phyloP scores from a whole-genome alignment of 2,797 vertebrate species.

The Fratercula arctica region DNA sequence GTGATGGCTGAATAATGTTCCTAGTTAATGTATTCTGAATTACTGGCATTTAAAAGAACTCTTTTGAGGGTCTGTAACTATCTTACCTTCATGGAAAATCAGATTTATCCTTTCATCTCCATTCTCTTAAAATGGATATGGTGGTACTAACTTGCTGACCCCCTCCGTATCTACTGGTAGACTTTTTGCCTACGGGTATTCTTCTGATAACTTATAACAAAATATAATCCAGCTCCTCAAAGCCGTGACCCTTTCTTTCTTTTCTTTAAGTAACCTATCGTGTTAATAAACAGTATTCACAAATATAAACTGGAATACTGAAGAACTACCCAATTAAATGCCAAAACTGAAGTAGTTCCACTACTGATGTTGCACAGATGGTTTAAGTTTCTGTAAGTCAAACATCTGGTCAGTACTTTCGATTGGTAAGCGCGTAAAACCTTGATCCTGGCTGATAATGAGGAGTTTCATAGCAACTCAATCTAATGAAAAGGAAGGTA shows the following conservation, averaged over 20 bases:
- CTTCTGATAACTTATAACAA: conserved; percentile 33
- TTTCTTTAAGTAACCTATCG: conserved; percentile 43
- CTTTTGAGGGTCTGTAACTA: background rate
- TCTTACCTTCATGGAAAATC: background rate
- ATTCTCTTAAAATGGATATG: background rate
- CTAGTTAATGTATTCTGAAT: background rate
- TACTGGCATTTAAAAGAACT: background rate
- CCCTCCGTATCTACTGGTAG: background rate
- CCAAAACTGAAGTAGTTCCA: background rate
- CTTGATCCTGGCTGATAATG: conserved; percentile 27
- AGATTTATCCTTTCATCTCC: background rate
- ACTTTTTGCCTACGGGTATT: conserved; percentile 7
- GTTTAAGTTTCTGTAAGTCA: conserved; percentile 54
- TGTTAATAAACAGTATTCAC: conserved; percentile 59
- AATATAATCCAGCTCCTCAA: background rate
- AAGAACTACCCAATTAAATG: conserved; percentile 64
- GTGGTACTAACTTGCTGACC: background rate
- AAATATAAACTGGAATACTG: conserved; percentile 61
- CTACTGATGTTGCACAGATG: conserved; percentile 51
- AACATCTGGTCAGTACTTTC: conserved; percentile 45
- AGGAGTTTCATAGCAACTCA: conserved; percentile 25
- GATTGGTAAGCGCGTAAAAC: conserved; percentile 22
- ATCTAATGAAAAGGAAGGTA: conserved; percentile 39
- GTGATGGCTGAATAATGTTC: background rate
- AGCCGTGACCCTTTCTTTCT: conserved; percentile 16